A percentile compares a stretch with the other conserved stretches of the same genome.
These are phyloP conservation scores for Gastracanthus pulcherrimus DNA, from an alignment of 2,888 invertebrate genomes.

Conservation along the genomic window DNA sequence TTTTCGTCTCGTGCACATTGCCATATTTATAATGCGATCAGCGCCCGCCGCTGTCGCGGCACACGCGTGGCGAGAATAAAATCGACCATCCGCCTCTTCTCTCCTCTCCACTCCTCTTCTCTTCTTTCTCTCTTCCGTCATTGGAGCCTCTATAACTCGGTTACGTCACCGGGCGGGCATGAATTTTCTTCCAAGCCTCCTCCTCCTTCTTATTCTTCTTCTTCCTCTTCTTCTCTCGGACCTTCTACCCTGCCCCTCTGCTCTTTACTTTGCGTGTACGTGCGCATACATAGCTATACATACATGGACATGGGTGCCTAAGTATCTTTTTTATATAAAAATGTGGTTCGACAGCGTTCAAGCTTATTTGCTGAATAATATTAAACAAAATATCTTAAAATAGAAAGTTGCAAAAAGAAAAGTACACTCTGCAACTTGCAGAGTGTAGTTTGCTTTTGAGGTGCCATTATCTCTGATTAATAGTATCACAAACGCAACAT, in stretches of 20 bases:
- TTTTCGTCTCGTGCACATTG: conserved; percentile 53
- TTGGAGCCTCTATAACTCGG: conserved; percentile 17
- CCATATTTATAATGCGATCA: conserved; percentile 69
- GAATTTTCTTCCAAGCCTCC: conserved; percentile 20
- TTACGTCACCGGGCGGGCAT: conserved; percentile 32
- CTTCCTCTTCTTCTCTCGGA: not conserved
- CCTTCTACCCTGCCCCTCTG: not conserved
- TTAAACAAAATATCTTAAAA: too few species aligned
- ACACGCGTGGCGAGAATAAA: conserved; percentile 71
- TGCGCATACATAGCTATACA: not conserved
- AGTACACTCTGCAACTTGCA: too few species aligned
- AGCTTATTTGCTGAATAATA: too few species aligned
- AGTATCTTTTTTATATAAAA: too few species aligned
- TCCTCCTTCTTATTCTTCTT: not conserved
- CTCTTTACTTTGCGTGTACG: not conserved
- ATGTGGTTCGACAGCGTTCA: too few species aligned
- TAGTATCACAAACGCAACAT: too few species aligned
- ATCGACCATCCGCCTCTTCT: conserved; percentile 55
- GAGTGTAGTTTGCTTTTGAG: too few species aligned
- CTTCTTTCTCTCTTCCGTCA: too few species aligned
- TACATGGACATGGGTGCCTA: too few species aligned
- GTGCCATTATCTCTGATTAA: too few species aligned
- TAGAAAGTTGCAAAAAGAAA: too few species aligned
- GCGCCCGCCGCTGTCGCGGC: conserved; percentile 50
- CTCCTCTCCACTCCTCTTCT: too few species aligned